A percentile compares a stretch with the other conserved stretches of the same genome.
phyloP scores from a whole-genome alignment of 2,113 vertebrate genomes.

The Callaeas wilsoni region DNA sequence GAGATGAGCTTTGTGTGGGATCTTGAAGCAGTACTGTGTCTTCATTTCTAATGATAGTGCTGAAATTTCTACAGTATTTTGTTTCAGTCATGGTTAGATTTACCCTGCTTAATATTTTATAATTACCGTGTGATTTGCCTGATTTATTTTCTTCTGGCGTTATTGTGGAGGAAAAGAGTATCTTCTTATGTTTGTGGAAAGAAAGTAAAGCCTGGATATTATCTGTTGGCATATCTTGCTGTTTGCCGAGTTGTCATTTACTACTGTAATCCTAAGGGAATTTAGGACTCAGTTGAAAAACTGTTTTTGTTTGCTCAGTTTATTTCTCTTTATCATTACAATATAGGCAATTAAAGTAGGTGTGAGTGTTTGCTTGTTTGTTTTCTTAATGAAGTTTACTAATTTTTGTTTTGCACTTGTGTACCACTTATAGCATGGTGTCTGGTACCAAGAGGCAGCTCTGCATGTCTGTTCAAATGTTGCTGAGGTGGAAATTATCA shows the following conservation, averaged over 20 bases:
- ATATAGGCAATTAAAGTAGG: not conserved
- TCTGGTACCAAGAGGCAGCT: not conserved
- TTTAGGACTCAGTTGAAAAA: not conserved
- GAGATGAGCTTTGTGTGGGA: not conserved
- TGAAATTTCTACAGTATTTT: not conserved
- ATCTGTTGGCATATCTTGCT: not conserved
- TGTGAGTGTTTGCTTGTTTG: not conserved
- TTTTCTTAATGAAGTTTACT: not conserved
- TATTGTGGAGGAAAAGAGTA: not conserved
- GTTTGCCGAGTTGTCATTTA: not conserved
- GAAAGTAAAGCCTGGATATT: not conserved
- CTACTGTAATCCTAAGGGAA: not conserved
- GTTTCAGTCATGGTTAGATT: not conserved
- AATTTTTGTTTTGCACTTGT: not conserved
- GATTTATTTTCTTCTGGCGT: not conserved
- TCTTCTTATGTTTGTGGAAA: not conserved
- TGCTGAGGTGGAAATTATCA: not conserved
- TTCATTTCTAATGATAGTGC: not conserved
- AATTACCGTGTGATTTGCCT: not conserved
- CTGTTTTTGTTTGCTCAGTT: not conserved
- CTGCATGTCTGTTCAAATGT: not conserved
- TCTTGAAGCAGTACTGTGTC: not conserved
- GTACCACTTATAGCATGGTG: rapidly evolving
- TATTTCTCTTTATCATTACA: not conserved
- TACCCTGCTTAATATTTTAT: not conserved